Evolutionary conservation across 2,113 vertebrate genomes (phyloP), one percentile per base, ranked within the genome.

Genomic region (Cisticola juncidis): DNA sequence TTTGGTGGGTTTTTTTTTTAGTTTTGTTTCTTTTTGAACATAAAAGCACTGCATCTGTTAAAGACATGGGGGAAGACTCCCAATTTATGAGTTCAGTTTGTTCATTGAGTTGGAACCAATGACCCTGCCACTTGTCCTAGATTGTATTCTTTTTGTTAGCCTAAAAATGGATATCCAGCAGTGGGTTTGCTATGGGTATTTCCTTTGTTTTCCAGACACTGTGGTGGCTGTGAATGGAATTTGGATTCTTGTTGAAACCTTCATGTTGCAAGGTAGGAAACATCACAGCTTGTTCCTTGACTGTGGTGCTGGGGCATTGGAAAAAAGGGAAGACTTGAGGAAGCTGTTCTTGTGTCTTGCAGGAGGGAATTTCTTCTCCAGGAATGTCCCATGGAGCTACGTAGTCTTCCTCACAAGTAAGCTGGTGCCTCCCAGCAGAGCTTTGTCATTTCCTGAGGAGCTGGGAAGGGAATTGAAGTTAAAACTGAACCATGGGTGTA

Each of bases 221-320:
- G 99, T 99, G 91, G 99, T 99, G 91, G 99, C 99, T 5, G 97
- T 99, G 74, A 99, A 99, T 5, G 99, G 99, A n/a, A 97, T 99
- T 73, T 99, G 99, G 99, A 99, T 99, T 97, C 98, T 99, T 3
- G 98, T 99, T 95, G 99, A 99, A 96, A 99, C 99, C 4, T 99
- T 99, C 97, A 99, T 98, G 95, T 96, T 99, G 88, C 98, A 98
- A 93, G 99, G 99, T 99, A 97, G 98, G 97, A 64, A 87, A 44
- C 19, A 35, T 40, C 5, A 0, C n/a, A 35, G 12, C n/a, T 91
- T 64, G 6, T 36, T 79, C 79, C 70, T 68, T 45, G 28, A 17
- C 33, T 88, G 2, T 28, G 56, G 8, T 83, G 38, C 77, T 83
- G 25, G 9, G 42, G 50, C 42, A 16, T 3, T 62, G 36, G 44